Evolutionary conservation across 2,797 vertebrate species (phyloP), one percentile per base, ranked within the genome.

Genomic region (Philypnodon macrostomus): DNA sequence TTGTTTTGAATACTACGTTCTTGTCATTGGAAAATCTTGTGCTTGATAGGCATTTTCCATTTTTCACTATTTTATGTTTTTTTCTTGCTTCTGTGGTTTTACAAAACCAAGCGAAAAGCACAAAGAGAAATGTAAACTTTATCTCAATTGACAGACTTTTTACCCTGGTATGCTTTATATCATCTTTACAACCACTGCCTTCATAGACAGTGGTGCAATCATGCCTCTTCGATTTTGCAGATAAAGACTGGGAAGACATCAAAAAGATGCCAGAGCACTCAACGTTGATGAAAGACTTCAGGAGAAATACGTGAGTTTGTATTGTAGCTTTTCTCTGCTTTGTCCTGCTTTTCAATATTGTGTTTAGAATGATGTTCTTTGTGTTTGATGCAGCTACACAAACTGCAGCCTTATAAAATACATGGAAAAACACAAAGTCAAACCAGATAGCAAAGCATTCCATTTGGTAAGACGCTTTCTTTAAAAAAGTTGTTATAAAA

Each of bases 401-500:
- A 99, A 98, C 89, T 99, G 97, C 95, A 98, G 96, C 92, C 96
- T 99, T 92, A 97, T 97, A 88, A 99, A 99, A 83, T 99, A 98
- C 75, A 99, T 99, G 97, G 97, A 99, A 80, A 99, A 99, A 88
- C 97, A 99, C 89, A 99, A 99, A 95, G 97, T 99, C 73, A 99
- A 99, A 87, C 96, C 97, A 65, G 97, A 99, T 85, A 99, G 97
- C 88, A 99, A 99, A 94, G 96, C 97, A 85, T 99, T 99, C 92
- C 97, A 99, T 84, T 93, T 99, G 96, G 97, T 99, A 86, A 95
- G 95, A 85, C 50, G 1, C 41, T 51, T 17, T 27, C 11, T 13
- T 47, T 17, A 0, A 0, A 34, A 15, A 34, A 34, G 3, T 26
- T 34, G 17, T 10, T 1, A 18, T 4, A 18, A n/a, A 30, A n/a